phyloP scores from a whole-genome alignment of 2,797 vertebrate species.

The Onychomys leucogaster region DNA sequence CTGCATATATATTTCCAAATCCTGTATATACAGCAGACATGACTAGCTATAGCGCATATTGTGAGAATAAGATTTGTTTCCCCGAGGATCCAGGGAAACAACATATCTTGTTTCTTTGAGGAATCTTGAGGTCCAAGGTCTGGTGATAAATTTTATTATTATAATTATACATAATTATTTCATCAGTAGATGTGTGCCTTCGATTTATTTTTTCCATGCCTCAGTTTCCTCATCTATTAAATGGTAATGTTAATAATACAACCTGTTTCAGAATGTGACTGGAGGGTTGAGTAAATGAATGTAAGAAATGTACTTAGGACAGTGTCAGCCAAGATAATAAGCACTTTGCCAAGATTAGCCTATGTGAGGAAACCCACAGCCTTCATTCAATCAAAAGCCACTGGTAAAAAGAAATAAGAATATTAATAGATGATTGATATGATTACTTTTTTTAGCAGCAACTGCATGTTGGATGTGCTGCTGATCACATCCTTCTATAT shows the following conservation, averaged over 20 bases:
- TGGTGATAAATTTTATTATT: not conserved
- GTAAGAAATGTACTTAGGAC: not conserved
- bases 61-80: slow-evolving; percentile 35
- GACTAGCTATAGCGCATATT: not conserved
- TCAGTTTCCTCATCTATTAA: slow-evolving; percentile 34
- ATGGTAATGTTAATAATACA: not conserved
- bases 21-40: not conserved
- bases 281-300: not conserved
- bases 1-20: slow-evolving; percentile 55
- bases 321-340: not conserved
- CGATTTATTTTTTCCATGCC: not conserved
- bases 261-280: not conserved
- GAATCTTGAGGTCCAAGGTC: not conserved
- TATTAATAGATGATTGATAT: not conserved
- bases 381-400: not conserved
- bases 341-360: not conserved
- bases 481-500: not conserved
- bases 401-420: not conserved
- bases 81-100: not conserved
- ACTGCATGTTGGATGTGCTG: not conserved
- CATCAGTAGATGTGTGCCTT: not conserved
- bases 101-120: not conserved
- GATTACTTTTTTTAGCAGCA: not conserved
- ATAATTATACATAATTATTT: not conserved
- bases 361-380: not conserved